Conservation (phyloP, 2,888 invertebrate species). For the Dicyrtoma fusca region DNA sequence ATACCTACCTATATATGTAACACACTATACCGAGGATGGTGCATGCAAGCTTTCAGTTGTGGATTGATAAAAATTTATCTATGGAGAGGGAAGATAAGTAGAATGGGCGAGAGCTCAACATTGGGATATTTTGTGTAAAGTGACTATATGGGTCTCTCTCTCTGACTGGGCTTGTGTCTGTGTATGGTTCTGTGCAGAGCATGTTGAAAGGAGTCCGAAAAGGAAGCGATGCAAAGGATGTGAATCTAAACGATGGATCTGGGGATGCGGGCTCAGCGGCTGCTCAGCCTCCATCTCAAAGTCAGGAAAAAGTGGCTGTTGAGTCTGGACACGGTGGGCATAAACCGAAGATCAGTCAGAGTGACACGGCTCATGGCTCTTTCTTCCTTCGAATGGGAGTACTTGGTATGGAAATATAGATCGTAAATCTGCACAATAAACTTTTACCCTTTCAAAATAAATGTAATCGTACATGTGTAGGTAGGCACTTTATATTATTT, state of each 20-base stretch:
- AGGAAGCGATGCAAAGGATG: constrained; percentile 57
- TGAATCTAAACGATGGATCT: constrained; percentile 57
- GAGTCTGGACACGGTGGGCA: constrained; percentile 49
- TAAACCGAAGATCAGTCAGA: constrained; percentile 57
- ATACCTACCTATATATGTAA: too few relatives aligned
- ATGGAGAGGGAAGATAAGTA: not conserved
- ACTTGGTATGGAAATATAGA: constrained; percentile 70
- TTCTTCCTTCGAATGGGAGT: constrained; percentile 91
- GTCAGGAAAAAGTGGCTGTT: constrained; percentile 52
- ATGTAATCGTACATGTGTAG: too few relatives aligned
- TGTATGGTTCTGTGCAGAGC: constrained; percentile 48
- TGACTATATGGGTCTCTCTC: not conserved
- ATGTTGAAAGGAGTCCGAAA: constrained; percentile 57
- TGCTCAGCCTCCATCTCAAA: constrained; percentile 57
- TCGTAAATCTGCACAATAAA: constrained; percentile 11
- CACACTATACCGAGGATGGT: not conserved
- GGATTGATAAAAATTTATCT: constrained; percentile 19
- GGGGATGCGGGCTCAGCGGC: constrained; percentile 55
- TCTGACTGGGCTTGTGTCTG: not conserved
- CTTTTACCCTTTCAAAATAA: not conserved
- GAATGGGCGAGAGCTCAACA: not conserved
- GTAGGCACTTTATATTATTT: too few relatives aligned
- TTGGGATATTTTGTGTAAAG: not conserved
- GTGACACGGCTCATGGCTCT: constrained; percentile 85
- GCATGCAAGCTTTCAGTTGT: constrained; percentile 15